Percentiles rank a stretch among this genome's conserved stretches.
Conservation (phyloP, 2,888 invertebrate genomes). For the Stegophylla sp. region DNA sequence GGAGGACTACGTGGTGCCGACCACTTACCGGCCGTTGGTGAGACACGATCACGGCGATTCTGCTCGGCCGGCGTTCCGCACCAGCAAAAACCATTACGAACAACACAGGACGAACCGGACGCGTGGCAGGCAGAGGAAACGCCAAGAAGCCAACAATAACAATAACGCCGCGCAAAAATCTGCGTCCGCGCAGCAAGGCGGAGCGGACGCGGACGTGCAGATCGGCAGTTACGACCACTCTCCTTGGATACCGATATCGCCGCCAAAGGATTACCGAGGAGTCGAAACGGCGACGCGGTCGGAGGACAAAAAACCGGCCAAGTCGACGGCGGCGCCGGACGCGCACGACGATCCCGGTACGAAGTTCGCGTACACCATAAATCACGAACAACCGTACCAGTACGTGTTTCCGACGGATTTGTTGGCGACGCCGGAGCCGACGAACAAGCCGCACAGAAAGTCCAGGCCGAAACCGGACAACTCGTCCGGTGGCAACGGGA, state of each 20-base stretch:
- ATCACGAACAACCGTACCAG: constrained; percentile 42
- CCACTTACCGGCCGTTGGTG: constrained; percentile 56
- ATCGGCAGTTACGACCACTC: constrained; percentile 54
- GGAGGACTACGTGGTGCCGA: constrained; percentile 55
- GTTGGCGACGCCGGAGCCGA: background rate
- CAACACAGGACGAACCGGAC: constrained; percentile 23
- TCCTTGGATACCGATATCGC: constrained; percentile 60
- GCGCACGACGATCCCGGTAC: constrained; percentile 27
- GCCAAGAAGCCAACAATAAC: background rate
- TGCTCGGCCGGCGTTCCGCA: background rate
- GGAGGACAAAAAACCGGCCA: constrained; percentile 21
- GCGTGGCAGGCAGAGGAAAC: constrained; percentile 27
- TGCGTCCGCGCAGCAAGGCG: background rate
- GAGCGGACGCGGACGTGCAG: constrained; percentile 7
- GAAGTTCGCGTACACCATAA: constrained; percentile 36
- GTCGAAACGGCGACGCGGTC: constrained; percentile 3
- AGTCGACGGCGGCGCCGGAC: constrained; percentile 17
- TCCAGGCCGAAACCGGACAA: constrained; percentile 5
- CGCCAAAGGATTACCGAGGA: constrained; percentile 54
- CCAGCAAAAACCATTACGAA: constrained; percentile 23
- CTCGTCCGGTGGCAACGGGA: background rate
- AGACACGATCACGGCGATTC: background rate
- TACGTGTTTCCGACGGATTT: constrained; percentile 31
- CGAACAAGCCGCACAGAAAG: constrained; percentile 26
- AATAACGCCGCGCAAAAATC: background rate